Conservation (phyloP, 1,140 invertebrate species). For the Anastatus disparis region DNA sequence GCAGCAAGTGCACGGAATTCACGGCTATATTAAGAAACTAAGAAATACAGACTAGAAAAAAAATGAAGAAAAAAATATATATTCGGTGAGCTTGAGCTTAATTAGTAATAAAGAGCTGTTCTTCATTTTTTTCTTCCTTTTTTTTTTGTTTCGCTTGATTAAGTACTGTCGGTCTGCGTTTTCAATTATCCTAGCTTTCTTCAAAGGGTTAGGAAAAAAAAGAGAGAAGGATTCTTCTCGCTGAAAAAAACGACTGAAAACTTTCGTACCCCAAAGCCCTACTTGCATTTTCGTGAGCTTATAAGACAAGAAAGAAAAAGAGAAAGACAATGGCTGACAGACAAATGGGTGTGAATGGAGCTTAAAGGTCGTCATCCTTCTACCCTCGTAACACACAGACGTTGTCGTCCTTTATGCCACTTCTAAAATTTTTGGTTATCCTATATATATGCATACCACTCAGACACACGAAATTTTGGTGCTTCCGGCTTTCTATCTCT, state of each 20-base stretch:
- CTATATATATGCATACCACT: no score
- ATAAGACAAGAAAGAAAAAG: neutral
- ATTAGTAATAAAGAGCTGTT: slow-evolving; percentile 16
- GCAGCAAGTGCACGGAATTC: neutral
- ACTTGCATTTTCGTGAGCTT: neutral
- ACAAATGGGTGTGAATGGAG: slow-evolving; percentile 1
- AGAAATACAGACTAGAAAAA: no score
- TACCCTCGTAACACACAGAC: slow-evolving; percentile 15
- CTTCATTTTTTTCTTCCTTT: neutral
- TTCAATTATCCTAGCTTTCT: slow-evolving; percentile 22
- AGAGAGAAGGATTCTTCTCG: neutral
- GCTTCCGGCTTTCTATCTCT: neutral
- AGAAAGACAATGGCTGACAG: neutral
- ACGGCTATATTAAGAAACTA: neutral
- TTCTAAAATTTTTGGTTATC: slow-evolving; percentile 10
- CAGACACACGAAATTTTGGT: slow-evolving; percentile 31
- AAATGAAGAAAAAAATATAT: neutral
- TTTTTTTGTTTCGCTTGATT: slow-evolving; percentile 12
- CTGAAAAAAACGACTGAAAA: no score
- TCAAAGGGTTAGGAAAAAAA: neutral
- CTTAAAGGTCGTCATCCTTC: slow-evolving; percentile 20
- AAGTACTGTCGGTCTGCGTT: neutral
- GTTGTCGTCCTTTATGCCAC: slow-evolving; percentile 1
- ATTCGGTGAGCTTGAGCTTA: slow-evolving; percentile 2
- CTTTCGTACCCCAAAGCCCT: neutral